Conservation (phyloP, 2,113 vertebrate genomes). For the Dipodomys stephensi region DNA sequence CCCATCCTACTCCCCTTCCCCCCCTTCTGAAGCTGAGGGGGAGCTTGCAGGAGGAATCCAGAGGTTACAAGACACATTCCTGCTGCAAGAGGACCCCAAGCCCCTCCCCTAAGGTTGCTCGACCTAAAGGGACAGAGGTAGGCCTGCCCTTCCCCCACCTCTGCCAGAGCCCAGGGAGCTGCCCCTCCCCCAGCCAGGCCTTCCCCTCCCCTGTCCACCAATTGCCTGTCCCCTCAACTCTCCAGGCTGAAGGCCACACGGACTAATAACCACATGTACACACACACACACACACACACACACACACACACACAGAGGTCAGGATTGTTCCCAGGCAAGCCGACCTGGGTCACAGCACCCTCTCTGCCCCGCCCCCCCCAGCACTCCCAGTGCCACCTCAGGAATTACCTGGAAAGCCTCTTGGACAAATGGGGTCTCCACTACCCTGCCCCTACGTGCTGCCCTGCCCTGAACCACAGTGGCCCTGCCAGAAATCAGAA, state of each 20-base stretch:
- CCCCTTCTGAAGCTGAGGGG: neutral
- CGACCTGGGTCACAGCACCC: neutral
- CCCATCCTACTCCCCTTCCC: neutral
- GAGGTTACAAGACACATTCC: neutral
- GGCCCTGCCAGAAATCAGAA: too few relatives aligned
- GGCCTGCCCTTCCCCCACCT: neutral
- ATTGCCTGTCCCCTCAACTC: neutral
- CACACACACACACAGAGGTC: neutral
- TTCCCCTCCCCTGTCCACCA: neutral
- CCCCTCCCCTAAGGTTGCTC: too few relatives aligned
- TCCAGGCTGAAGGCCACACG: constrained; percentile 10
- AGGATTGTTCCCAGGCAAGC: constrained; percentile 38
- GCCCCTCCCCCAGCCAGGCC: neutral
- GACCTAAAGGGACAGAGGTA: neutral
- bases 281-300: neutral
- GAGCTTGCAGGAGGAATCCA: neutral
- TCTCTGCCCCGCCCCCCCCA: neutral
- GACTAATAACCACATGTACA: neutral
- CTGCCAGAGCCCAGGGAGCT: neutral
- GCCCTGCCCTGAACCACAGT: neutral
- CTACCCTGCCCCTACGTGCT: neutral
- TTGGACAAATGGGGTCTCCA: neutral
- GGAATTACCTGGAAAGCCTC: neutral
- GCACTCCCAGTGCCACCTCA: neutral
- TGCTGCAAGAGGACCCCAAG: neutral